Conservation (phyloP, 2,113 vertebrate genomes). For the Tychaedon coryphoeus region DNA sequence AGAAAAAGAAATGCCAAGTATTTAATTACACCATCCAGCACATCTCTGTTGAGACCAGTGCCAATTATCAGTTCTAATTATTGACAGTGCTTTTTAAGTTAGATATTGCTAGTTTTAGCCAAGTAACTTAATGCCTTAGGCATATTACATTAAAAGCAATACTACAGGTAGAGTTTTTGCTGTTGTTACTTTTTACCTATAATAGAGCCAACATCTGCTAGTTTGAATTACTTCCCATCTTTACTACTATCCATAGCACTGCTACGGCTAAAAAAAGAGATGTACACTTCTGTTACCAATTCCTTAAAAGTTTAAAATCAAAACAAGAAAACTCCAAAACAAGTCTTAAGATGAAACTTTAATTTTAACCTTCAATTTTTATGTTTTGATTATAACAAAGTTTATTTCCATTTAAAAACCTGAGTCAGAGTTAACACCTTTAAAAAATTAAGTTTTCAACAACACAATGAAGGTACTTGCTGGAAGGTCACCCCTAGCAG, state of each 20-base stretch:
- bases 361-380: background rate
- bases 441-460: background rate
- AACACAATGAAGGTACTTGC: background rate
- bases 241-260: background rate
- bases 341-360: background rate
- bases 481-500: background rate
- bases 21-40: background rate
- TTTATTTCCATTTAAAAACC: background rate
- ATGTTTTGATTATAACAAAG: background rate
- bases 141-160: background rate
- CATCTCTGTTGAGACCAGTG: background rate
- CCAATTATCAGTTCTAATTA: background rate
- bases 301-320: background rate
- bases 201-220: background rate
- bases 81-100: background rate
- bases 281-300: background rate
- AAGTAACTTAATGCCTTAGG: background rate
- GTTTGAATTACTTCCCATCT: background rate
- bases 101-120: background rate
- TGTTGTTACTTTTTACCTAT: background rate
- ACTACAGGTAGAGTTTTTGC: background rate
- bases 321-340: background rate
- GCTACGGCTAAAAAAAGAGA: background rate
- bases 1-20: conserved; percentile 2
- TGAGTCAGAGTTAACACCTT: background rate